A percentile compares a stretch with the other conserved stretches of the same genome.
Conservation (phyloP, 2,888 invertebrate genomes). For the Phalangium opilio region DNA sequence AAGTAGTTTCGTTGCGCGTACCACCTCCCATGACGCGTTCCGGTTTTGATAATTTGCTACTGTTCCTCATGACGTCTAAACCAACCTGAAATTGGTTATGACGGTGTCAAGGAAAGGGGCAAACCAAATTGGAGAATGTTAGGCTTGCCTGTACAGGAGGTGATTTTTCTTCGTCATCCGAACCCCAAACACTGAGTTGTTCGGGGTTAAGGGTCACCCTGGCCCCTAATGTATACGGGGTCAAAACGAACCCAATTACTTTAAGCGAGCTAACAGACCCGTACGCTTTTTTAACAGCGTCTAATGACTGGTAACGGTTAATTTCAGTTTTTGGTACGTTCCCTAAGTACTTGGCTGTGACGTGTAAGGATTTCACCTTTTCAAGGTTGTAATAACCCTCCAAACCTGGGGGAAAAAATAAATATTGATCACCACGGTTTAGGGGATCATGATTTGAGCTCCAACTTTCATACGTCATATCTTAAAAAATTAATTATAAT, state of each 20-base stretch:
- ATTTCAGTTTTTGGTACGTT: too few relatives aligned
- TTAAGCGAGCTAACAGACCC: conserved; percentile 23
- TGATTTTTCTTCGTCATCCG: conserved; percentile 17
- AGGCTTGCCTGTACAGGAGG: background rate
- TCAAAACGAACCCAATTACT: conserved; percentile 27
- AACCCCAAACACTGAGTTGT: conserved; percentile 25
- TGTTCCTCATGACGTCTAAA: background rate
- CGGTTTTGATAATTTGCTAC: background rate
- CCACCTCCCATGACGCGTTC: too few relatives aligned
- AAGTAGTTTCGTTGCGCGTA: background rate
- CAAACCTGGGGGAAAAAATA: too few relatives aligned
- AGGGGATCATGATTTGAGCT: too few relatives aligned
- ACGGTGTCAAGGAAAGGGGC: too few relatives aligned
- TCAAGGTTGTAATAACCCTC: too few relatives aligned
- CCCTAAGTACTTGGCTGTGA: too few relatives aligned
- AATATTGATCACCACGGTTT: too few relatives aligned
- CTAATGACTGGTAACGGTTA: conserved; percentile 20
- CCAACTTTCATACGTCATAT: too few relatives aligned
- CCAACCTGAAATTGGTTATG: background rate
- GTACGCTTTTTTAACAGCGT: conserved; percentile 21
- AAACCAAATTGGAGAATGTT: too few relatives aligned
- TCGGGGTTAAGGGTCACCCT: conserved; percentile 25
- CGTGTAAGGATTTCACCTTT: too few relatives aligned
- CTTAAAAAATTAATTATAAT: background rate
- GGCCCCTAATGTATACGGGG: conserved; percentile 27